Evolutionary conservation across 2,113 vertebrate genomes (phyloP).

Genomic region (Aspiorhynchus laticeps): DNA sequence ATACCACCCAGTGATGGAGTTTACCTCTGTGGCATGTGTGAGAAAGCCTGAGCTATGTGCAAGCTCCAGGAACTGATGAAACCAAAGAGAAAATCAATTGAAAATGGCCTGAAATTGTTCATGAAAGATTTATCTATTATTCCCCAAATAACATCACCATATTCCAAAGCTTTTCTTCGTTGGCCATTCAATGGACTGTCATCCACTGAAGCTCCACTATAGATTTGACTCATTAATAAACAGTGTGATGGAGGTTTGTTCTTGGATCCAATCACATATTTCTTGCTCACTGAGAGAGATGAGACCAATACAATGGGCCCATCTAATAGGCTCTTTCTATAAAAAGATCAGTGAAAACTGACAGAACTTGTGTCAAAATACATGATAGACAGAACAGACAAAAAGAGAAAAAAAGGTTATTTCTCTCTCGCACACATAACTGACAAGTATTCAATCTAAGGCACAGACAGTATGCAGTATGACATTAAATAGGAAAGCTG

Average conservation of each 20-base stretch:
- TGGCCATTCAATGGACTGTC: not conserved
- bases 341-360: constrained; percentile 9
- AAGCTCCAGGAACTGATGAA: not conserved
- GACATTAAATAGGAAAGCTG: not conserved
- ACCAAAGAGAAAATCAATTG: not conserved
- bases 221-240: not conserved
- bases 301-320: not conserved
- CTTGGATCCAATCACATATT: constrained; percentile 43
- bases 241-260: not conserved
- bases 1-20: not conserved
- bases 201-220: not conserved
- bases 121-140: not conserved
- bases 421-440: not conserved
- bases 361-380: constrained; percentile 9
- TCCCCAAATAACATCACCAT: not conserved
- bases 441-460: not conserved
- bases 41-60: not conserved
- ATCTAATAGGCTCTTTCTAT: constrained; percentile 1
- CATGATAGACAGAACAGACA: not conserved
- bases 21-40: not conserved
- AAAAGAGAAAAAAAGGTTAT: not conserved
- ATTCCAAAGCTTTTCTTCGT: not conserved
- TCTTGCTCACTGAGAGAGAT: constrained; percentile 36
- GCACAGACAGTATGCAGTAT: not conserved
- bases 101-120: not conserved